Evolutionary conservation across 2,888 invertebrate species (phyloP), one percentile per base, ranked within the genome.

Genomic region (Theretra japonica): DNA sequence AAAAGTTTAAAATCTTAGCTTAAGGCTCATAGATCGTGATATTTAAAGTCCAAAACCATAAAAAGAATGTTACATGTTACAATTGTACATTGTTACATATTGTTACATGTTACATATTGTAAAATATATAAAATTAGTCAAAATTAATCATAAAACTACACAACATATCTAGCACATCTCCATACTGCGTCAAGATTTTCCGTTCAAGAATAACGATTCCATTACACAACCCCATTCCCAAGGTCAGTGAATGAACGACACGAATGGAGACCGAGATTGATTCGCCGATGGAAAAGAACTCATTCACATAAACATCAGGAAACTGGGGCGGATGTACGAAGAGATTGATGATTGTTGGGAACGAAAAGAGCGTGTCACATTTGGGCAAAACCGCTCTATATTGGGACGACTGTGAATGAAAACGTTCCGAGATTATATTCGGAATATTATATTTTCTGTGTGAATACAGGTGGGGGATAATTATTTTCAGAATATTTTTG

Each of bases 251-350:
- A 69, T 28, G 53, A 68, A 68, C 21, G 21, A 28, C 25, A 30
- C 53, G 69, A 56, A 69, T 53, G 69, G n/a, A 69, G 53, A 69
- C 56, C 69, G 53, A 69, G 53, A 57, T 53, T 53, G 56, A 69
- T 57, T 69, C 28, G 15, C 30, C 41, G 41, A 65, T 23, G n/a
- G 17, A 6, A 15, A 65, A 60, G 30, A 60, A 65, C 65, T 65
- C 65, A 65, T 48, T 65, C 65, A 65, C 48, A 23, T 23, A 48
- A 53, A 65, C 65, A 23, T 65, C 41, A 65, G 65, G 41, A 65
- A 65, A 65, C 65, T 65, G 65, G 65, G 48, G 23, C 65, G 41
- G 65, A 65, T 65, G 65, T 65, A 23, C 25, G 65, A 21, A 7
- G 41, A 48, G 65, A 65, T 65, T 65, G 65, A 65, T 65, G 65